Evolutionary conservation across 2,113 vertebrate genomes (phyloP), one percentile per base, ranked within the genome.

Genomic region (Desmodus rotundus): DNA sequence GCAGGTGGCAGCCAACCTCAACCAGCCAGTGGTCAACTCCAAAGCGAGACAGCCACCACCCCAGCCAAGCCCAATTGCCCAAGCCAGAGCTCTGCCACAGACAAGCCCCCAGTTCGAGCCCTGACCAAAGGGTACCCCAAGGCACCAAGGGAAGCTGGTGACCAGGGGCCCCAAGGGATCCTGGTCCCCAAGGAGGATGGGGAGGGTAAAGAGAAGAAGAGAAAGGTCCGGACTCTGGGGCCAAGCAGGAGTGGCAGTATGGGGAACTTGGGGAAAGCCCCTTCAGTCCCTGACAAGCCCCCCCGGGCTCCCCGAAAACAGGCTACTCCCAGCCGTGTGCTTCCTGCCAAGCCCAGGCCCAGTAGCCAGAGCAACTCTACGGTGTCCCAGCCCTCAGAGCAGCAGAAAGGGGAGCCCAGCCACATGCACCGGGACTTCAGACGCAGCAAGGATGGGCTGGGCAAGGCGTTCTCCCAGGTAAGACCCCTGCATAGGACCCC

Each of bases 81-180:
- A 0, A 96, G 97, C 72, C 97, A 90, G 0, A 95, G 95, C 93
- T 98, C 98, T 56, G 90, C 95, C 5, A 56, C 98, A 56, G 98
- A 98, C 63, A 99, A 98, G 89, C 98, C 96, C 28, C 92, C 84
- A 0, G 56, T 92, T 56, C 98, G 92, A 77, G 70, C 70, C 31
- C 78, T 81, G 1, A 0, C 94, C 74, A 98, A 97, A 54, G 94
- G 94, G 12, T 98, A 97, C 83, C 98, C 99, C 82, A 99, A 99
- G 97, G 99, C 98, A 45, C 98, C 98, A 91, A 99, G 99, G 98
- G 99, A 99, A 4, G 93, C 98, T 38, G 99, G 99, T 90, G 96
- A 98, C 50, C 70, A 97, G 43, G 97, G 97, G 86, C 94, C 98
- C 85, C 98, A 98, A 74, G 96, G 98, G 78, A 98, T 98, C 90